Percentiles rank a stretch among this genome's conserved stretches.
Conservation (phyloP, 2,113 vertebrate genomes). For the Crocuta crocuta region DNA sequence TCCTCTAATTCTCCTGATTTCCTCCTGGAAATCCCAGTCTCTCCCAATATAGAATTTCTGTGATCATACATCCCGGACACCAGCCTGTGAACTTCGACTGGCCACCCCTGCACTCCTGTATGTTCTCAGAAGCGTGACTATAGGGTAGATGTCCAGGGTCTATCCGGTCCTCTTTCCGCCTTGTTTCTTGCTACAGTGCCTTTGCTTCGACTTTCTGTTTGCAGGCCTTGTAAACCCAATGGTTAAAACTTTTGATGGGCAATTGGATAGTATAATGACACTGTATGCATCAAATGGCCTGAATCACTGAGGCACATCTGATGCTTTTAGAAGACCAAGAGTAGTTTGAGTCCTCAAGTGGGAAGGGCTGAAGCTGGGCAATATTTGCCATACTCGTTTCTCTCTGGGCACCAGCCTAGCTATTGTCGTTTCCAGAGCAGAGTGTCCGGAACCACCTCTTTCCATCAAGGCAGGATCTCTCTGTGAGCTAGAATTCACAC, state of each 20-base stretch:
- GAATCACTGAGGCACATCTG: neutral
- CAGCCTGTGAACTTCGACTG: neutral
- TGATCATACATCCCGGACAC: neutral
- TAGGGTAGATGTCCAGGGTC: neutral
- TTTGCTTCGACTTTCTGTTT: neutral
- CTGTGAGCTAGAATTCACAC: neutral
- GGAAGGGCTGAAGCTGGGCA: neutral
- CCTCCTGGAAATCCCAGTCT: neutral
- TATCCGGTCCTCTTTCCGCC: neutral
- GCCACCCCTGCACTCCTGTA: neutral
- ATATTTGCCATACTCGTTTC: neutral
- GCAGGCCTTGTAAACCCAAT: neutral
- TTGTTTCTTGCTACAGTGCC: neutral
- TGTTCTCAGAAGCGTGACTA: neutral
- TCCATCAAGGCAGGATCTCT: neutral
- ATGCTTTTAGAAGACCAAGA: neutral
- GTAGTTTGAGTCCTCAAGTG: neutral
- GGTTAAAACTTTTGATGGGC: neutral
- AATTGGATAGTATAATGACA: neutral
- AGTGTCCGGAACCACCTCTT: neutral
- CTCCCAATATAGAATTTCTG: neutral
- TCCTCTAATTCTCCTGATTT: neutral
- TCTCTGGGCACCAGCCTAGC: neutral
- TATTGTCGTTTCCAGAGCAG: neutral
- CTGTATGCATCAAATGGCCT: neutral